Evolutionary conservation across 2,888 invertebrate species (phyloP).

Genomic region (Papilio demoleus): DNA sequence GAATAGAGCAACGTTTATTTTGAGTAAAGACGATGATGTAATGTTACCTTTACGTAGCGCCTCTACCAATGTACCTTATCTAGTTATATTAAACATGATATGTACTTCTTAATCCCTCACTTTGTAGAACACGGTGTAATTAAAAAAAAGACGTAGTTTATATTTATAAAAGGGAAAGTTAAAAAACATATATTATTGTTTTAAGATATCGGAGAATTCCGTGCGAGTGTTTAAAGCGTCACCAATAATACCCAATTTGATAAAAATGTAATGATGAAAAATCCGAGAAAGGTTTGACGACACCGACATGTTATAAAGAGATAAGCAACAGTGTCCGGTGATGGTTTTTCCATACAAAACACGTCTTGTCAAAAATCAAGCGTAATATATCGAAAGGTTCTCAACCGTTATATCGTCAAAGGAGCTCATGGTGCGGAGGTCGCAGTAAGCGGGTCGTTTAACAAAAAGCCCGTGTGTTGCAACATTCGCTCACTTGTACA

Average conservation of each 20-base stretch:
- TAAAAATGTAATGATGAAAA: not conserved
- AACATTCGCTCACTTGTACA: conserved; percentile 26
- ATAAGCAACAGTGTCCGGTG: no score
- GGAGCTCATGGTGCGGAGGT: not conserved
- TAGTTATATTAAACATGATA: not conserved
- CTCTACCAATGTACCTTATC: conserved; percentile 5
- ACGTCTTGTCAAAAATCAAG: not conserved
- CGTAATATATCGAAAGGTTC: not conserved
- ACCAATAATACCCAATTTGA: not conserved
- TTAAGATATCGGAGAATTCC: not conserved
- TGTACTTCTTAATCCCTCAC: not conserved
- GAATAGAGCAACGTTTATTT: conserved; percentile 21
- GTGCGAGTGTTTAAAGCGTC: not conserved
- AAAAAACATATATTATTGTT: not conserved
- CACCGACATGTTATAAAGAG: not conserved
- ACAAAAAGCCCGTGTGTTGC: conserved; percentile 10
- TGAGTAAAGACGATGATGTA: conserved; percentile 30
- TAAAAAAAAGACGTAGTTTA: not conserved
- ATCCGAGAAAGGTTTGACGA: not conserved
- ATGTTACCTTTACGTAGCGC: conserved; percentile 16
- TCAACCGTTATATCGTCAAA: not conserved
- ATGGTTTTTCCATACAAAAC: not conserved
- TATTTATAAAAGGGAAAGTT: not conserved
- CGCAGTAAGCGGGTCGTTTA: conserved; percentile 13
- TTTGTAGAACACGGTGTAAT: not conserved